A percentile compares a stretch with the other conserved stretches of the same genome.
These are phyloP conservation scores for Tiliacea aurago DNA, from an alignment of 2,888 invertebrate genomes.

Conservation along the genomic window DNA sequence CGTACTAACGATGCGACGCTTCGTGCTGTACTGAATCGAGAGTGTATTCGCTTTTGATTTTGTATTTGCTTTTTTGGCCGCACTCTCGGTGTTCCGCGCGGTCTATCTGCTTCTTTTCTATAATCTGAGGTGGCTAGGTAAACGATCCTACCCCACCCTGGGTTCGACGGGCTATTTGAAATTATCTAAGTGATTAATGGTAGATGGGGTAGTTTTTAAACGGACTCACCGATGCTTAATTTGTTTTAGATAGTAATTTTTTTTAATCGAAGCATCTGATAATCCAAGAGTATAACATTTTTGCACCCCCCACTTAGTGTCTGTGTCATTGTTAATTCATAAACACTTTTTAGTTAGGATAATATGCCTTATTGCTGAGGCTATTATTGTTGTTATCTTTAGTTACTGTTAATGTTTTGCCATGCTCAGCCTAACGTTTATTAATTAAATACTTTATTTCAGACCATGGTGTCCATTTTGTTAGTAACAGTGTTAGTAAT, in stretches of 20 bases:
- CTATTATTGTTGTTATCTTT: background rate
- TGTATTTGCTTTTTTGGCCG: too few relatives aligned
- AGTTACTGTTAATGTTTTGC: background rate
- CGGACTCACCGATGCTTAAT: background rate
- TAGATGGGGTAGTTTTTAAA: background rate
- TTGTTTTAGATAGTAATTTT: background rate
- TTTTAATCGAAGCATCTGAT: background rate
- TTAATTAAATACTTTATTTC: too few relatives aligned
- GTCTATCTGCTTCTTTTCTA: too few relatives aligned
- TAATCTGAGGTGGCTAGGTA: slow-evolving; percentile 67
- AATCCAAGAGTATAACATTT: background rate
- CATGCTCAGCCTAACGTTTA: background rate
- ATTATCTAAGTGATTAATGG: slow-evolving; percentile 14
- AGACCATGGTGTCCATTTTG: too few relatives aligned
- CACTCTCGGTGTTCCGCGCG: too few relatives aligned
- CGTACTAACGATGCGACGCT: too few relatives aligned
- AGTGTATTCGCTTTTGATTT: too few relatives aligned
- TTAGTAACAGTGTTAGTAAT: too few relatives aligned
- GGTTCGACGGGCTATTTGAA: background rate
- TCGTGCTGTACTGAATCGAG: too few relatives aligned
- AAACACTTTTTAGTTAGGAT: background rate
- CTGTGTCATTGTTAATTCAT: background rate
- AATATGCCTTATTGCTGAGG: background rate
- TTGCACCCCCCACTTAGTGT: too few relatives aligned
- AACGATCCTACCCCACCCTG: slow-evolving; percentile 48